phyloP scores from a whole-genome alignment of 2,888 invertebrate genomes.

The Torymus aiolomorphi region DNA sequence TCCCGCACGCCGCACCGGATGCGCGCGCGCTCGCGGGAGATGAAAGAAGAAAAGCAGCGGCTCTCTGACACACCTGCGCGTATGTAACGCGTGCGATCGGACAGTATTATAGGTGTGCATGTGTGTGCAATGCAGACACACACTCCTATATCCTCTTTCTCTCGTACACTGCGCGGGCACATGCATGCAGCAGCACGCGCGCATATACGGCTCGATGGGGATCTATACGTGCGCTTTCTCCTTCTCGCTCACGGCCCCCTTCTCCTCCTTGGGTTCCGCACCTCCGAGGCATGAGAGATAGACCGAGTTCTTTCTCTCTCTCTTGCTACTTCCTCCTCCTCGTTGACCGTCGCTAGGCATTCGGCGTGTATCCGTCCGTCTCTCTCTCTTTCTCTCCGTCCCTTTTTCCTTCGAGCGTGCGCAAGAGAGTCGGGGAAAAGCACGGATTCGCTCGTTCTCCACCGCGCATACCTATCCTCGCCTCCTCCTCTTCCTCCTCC shows the following conservation, averaged over 20 bases:
- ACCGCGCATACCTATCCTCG: neutral
- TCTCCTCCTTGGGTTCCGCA: neutral
- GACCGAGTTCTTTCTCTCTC: neutral
- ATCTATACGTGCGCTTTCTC: slow-evolving; percentile 20
- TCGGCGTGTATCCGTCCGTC: neutral
- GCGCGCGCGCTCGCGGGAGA: neutral
- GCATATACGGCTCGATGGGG: too few relatives aligned
- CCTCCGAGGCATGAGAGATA: neutral
- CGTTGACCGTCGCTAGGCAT: slow-evolving; percentile 13
- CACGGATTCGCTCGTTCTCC: neutral
- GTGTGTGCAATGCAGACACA: too few relatives aligned
- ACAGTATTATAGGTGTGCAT: too few relatives aligned
- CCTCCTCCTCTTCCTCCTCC: neutral
- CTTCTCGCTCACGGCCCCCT: neutral
- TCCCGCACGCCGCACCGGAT: slow-evolving; percentile 3
- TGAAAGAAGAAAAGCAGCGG: neutral
- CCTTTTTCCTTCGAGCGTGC: neutral
- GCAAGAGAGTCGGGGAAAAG: neutral
- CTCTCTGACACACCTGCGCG: too few relatives aligned
- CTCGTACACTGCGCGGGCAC: too few relatives aligned
- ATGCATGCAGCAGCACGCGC: too few relatives aligned
- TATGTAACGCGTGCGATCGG: too few relatives aligned
- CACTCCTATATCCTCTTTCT: too few relatives aligned
- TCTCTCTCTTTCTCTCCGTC: slow-evolving; percentile 18
- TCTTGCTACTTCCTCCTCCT: neutral